phyloP scores from a whole-genome alignment of 2,888 invertebrate species.

The Salpingus planirostris region DNA sequence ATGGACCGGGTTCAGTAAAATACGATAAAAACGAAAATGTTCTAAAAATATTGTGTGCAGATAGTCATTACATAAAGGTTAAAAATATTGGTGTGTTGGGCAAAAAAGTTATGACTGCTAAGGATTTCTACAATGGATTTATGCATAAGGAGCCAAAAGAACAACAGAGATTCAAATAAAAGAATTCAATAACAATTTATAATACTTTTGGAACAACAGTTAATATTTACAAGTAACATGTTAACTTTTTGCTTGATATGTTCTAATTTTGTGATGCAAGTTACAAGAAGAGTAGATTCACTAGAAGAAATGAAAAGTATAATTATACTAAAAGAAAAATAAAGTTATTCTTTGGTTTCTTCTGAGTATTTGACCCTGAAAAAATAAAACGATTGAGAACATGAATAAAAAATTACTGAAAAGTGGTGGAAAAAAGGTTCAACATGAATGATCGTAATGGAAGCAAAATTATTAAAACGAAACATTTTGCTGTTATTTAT shows the following conservation, averaged over 20 bases:
- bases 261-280: too few relatives aligned
- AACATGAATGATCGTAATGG: too few relatives aligned
- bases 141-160: too few relatives aligned
- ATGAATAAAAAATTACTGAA: not conserved
- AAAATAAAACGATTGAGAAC: slow-evolving; percentile 5
- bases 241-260: too few relatives aligned
- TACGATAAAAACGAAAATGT: slow-evolving; percentile 51
- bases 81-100: slow-evolving; percentile 56
- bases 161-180: too few relatives aligned
- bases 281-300: too few relatives aligned
- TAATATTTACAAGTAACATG: too few relatives aligned
- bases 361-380: slow-evolving; percentile 12
- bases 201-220: too few relatives aligned
- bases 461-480: not conserved
- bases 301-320: too few relatives aligned
- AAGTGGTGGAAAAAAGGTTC: slow-evolving; percentile 1
- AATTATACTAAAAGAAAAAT: too few relatives aligned
- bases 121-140: slow-evolving; percentile 85
- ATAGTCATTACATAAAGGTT: slow-evolving; percentile 56
- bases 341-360: not conserved
- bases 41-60: slow-evolving; percentile 58
- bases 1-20: slow-evolving; percentile 49
- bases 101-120: slow-evolving; percentile 63
- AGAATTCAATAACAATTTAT: too few relatives aligned
- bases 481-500: slow-evolving; percentile 7